phyloP scores from a whole-genome alignment of 2,888 invertebrate genomes.

The Malacosoma neustria region DNA sequence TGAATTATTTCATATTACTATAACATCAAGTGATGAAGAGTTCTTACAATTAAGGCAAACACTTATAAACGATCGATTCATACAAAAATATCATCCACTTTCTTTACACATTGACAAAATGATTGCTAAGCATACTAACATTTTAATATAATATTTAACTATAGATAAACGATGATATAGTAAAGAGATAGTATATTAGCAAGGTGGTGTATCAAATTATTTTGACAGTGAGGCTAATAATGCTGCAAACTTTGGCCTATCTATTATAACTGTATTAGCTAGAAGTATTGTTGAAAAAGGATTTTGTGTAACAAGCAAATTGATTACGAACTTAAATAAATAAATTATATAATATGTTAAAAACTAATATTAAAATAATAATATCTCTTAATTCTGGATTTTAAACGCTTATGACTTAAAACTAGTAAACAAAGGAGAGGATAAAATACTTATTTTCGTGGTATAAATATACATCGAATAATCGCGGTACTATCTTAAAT shows the following conservation, averaged over 20 bases:
- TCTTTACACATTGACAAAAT: conserved; percentile 56
- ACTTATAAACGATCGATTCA: conserved; percentile 54
- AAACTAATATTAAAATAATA: conserved; percentile 49
- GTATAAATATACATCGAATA: too few species aligned
- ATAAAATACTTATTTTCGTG: conserved; percentile 33
- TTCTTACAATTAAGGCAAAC: conserved; percentile 45
- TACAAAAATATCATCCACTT: conserved; percentile 70
- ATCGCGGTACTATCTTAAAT: too few species aligned
- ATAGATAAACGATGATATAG: too few species aligned
- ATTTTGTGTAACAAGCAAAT: too few species aligned
- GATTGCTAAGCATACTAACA: conserved; percentile 49
- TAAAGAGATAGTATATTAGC: too few species aligned
- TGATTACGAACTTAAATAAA: not conserved
- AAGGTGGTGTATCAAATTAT: too few species aligned
- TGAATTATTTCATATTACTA: not conserved
- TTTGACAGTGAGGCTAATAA: too few species aligned
- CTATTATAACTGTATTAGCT: too few species aligned
- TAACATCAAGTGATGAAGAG: conserved; percentile 16
- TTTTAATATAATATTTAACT: too few species aligned
- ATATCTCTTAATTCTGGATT: conserved; percentile 66
- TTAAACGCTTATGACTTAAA: conserved; percentile 59
- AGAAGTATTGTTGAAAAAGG: too few species aligned
- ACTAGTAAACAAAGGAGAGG: conserved; percentile 55
- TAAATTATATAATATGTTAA: conserved; percentile 21
- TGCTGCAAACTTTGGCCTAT: not conserved